Conservation (phyloP, 1,140 invertebrate genomes). For the Rhopalosiphum padi region DNA sequence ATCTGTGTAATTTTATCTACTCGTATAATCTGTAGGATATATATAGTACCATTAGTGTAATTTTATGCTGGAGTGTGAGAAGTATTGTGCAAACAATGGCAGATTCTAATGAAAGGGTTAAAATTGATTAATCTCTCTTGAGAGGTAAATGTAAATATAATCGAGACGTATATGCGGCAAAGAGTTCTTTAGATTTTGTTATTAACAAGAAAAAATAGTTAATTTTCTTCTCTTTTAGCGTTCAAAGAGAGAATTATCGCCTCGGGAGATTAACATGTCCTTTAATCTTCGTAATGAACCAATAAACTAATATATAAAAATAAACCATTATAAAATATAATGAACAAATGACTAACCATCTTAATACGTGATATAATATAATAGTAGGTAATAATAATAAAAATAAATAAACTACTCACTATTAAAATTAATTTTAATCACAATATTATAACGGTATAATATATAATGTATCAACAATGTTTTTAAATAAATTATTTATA, state of each 20-base stretch:
- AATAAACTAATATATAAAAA: background rate
- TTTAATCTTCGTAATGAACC: slow-evolving; percentile 31
- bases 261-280: background rate
- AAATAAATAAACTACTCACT: background rate
- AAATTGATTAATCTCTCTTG: slow-evolving; percentile 13
- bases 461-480: background rate
- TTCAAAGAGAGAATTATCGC: background rate
- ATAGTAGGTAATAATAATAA: background rate
- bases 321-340: background rate
- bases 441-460: background rate
- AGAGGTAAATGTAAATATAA: background rate
- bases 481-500: background rate
- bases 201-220: background rate
- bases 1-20: background rate
- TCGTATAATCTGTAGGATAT: background rate
- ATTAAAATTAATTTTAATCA: background rate
- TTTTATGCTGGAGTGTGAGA: background rate
- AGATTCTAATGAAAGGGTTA: slow-evolving; percentile 19
- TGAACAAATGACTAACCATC: background rate
- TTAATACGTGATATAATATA: background rate
- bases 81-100: background rate
- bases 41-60: background rate
- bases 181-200: slow-evolving; percentile 1
- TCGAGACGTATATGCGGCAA: background rate
- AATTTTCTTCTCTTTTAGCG: background rate